Percentiles rank a stretch among this genome's conserved stretches.
Evolutionary conservation across 2,797 vertebrate species (phyloP).

Genomic region (Taenioides sp.): DNA sequence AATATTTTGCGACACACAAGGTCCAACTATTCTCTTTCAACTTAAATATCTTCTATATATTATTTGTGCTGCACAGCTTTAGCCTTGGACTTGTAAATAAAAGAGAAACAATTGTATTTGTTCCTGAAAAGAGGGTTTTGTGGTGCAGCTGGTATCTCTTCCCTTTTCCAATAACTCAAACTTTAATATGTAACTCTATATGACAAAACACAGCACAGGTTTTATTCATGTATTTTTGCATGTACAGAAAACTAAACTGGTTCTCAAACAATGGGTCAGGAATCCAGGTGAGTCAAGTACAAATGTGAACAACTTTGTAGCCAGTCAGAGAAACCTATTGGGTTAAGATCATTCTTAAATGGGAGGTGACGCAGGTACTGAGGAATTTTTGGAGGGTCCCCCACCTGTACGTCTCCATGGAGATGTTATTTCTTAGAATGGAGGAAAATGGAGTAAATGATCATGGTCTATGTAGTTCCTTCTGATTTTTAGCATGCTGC

Average conservation of each 20-base stretch:
- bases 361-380: no score
- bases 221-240: not conserved
- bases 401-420: no score
- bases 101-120: not conserved
- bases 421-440: no score
- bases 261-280: not conserved
- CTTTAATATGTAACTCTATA: not conserved
- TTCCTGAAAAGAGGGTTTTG: not conserved
- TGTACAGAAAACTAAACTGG: not conserved
- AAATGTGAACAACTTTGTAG: not conserved
- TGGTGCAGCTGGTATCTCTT: not conserved
- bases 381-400: no score
- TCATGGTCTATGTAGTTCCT: no score
- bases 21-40: not conserved
- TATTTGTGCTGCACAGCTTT: no score
- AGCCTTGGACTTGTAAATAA: not conserved
- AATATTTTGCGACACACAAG: not conserved
- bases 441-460: no score
- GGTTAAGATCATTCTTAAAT: not conserved
- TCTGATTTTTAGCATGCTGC: no score
- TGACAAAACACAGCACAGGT: not conserved
- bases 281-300: not conserved
- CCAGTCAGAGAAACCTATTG: not conserved
- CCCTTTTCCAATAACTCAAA: constrained; percentile 8
- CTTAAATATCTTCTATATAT: not conserved